Base-by-base conservation (phyloP, 2,888 invertebrate species). In the Ophonus ardosiacus region DNA sequence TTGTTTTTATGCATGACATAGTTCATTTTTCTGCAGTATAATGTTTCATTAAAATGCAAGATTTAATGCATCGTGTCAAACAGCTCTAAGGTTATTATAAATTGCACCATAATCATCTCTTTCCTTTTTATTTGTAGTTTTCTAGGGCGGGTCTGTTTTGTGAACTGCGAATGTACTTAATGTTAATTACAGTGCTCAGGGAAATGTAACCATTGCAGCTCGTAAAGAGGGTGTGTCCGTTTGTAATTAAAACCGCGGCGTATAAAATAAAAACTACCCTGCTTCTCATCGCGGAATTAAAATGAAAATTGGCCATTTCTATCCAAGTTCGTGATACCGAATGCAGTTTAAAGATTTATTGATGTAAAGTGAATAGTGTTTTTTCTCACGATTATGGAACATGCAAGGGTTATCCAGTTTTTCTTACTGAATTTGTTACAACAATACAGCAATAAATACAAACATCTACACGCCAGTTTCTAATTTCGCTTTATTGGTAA, bases 331-430 rank as follows among this genome's bases (percentile, higher is more conserved):
- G 78, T 56, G 78, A 15, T 78, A 51, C 21, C 56, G 31, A 78
- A 56, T 56, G 76, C 78, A 56, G 57, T 78, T 78, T 78, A 78
- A 78, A 78, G 78, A 78, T 78, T 78, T 56, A 78, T 78, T 31
- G 57, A 78, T 56, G 24, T 78, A 57, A 78, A 78, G 56, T 57
- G 56, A 78, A 57, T 78, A 57, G 57, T 56, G 78, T 78, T 78
- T 78, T 57, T 78, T 56, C 56, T 56, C 21, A 78, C 78, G 78
- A 51, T 78, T 78, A 24, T 31, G 24, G 21, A 56, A 56, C 78
- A 78, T 78, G 78, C 78, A 78, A 78, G 78, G 24, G 51, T 78
- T 68, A 68, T n/a, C 13, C 13, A 68, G 68, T 68, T 68, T 68
- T 68, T 68, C 68, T 31, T 15, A 2, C 38, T 24, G 68, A 68